Conservation (phyloP, 2,888 invertebrate species). For the Entomobrya proxima region DNA sequence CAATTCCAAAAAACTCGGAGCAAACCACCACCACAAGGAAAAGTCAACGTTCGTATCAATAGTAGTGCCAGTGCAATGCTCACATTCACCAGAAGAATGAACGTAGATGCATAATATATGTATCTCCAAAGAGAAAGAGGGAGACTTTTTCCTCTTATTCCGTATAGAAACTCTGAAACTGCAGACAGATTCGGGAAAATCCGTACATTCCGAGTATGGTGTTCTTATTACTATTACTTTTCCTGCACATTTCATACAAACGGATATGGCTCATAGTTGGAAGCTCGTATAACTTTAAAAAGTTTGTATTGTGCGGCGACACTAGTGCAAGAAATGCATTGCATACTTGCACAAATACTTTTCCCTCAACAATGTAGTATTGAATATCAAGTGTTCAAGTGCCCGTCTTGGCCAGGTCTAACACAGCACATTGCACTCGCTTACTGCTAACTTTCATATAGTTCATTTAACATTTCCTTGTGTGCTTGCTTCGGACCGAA, state of each 20-base stretch:
- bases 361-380: background rate
- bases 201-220: slow-evolving; percentile 44
- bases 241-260: too few species aligned
- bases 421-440: slow-evolving; percentile 22
- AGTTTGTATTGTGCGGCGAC: background rate
- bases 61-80: background rate
- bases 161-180: slow-evolving; percentile 9
- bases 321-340: slow-evolving; percentile 4
- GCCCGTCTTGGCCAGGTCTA: background rate
- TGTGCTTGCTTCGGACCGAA: too few species aligned
- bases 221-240: too few species aligned
- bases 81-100: too few species aligned
- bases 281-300: too few species aligned
- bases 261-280: too few species aligned
- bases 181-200: slow-evolving; percentile 44
- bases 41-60: background rate
- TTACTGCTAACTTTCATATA: too few species aligned
- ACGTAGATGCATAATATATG: too few species aligned
- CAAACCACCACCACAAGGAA: slow-evolving; percentile 1
- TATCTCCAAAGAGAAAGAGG: too few species aligned
- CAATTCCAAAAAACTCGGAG: too few species aligned
- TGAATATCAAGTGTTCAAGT: background rate
- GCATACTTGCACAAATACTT: slow-evolving; percentile 12
- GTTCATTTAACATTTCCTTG: too few species aligned
- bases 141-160: slow-evolving; percentile 17